Conservation (phyloP, 2,113 vertebrate species). For the Gymnorhina tibicen region DNA sequence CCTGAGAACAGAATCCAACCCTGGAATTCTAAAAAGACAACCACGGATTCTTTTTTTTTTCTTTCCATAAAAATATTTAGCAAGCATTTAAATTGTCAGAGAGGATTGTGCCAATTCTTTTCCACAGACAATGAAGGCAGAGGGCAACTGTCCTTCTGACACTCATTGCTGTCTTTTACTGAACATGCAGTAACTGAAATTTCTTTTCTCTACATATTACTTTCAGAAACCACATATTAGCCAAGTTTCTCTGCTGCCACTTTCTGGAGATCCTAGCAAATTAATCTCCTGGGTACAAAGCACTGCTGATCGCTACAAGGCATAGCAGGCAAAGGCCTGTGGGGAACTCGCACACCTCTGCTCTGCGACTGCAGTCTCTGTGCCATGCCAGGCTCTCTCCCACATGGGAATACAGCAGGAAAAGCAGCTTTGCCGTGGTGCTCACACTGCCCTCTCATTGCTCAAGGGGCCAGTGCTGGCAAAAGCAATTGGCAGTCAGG, state of each 20-base stretch:
- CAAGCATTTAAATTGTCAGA: neutral
- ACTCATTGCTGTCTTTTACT: neutral
- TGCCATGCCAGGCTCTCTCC: neutral
- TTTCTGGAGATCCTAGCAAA: neutral
- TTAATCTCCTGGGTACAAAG: neutral
- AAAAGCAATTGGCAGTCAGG: neutral
- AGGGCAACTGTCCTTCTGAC: neutral
- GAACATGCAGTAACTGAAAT: neutral
- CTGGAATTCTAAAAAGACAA: neutral
- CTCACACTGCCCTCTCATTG: neutral
- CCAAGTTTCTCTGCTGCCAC: neutral
- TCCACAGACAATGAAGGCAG: neutral
- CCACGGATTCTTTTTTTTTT: neutral
- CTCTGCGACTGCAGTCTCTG: accelerated
- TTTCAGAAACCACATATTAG: neutral
- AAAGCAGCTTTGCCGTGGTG: neutral
- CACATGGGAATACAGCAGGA: neutral
- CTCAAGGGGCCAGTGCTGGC: neutral
- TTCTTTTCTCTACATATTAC: neutral
- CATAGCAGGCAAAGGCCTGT: neutral
- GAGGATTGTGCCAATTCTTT: neutral
- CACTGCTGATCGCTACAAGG: neutral
- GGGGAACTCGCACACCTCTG: neutral
- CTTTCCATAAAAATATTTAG: neutral
- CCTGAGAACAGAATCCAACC: neutral